Base-by-base conservation (phyloP, 2,797 vertebrate species). In the Hylomyscus alleni region DNA sequence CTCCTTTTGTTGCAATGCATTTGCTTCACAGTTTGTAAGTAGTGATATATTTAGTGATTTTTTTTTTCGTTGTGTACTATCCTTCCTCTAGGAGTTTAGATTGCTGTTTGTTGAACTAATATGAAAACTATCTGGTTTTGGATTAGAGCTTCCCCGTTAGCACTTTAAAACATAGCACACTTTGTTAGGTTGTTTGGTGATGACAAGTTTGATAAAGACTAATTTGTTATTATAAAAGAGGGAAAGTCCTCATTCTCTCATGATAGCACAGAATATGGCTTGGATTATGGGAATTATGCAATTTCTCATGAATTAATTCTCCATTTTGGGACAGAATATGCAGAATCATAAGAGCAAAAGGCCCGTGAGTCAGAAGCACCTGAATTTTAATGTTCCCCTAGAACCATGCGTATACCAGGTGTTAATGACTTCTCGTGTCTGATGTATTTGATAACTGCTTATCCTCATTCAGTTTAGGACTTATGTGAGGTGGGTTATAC, bases 241-340 rank as follows among this genome's bases (percentile, higher is more conserved):
- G 56, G 67, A 81, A 73, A 72, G 60, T 86, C 75, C 10, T 3
- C 24, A 65, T 26, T 90, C 14, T 87, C 9, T 24, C n/a, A 3
- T 50, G 54, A n/a, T 54, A 92, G 44, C 67, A 54, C 37, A 92
- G 72, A 31, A 93, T 93, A 91, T 62, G 81, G 52, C 88, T 90
- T 82, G 26, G n/a, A 47, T 47, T 54, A 34, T 75, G n/a, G 40
- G 22, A 62, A 52, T 88, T 83, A 92, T 5, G 89, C 20, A 85
- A 10, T 93, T 84, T 94, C 60, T 81, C 40, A 6, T 19, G 0
- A 73, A 31, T 87, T 69, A 80, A 54, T 85, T 31, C n/a, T 87
- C 20, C 67, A 1, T 91, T 82, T 94, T 37, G 65, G 69, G n/a
- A 82, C 44, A 13, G 93, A 60, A 60, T 89, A 19, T 37, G 40